A percentile compares a stretch with the other conserved stretches of the same genome.
phyloP scores from a whole-genome alignment of 2,888 invertebrate genomes.

The Meiosimyza platycephala region DNA sequence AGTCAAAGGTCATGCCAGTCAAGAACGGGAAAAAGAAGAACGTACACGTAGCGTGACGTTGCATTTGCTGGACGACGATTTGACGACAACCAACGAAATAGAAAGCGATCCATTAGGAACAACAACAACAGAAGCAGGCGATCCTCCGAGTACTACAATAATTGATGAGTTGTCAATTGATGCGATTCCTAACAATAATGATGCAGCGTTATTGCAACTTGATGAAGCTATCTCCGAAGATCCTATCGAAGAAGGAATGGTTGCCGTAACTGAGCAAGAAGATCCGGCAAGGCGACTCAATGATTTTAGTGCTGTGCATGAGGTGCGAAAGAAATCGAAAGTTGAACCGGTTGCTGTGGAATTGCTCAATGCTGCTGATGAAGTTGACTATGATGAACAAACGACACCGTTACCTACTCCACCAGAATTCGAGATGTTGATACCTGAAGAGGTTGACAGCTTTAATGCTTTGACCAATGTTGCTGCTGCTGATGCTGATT shows the following conservation, averaged over 20 bases:
- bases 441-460: conserved; percentile 11
- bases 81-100: neutral
- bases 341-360: conserved; percentile 59
- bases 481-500: conserved; percentile 45
- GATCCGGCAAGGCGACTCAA: neutral
- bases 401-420: conserved; percentile 46
- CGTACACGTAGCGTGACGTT: conserved; percentile 40
- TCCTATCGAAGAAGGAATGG: neutral
- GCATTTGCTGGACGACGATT: neutral
- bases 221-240: neutral
- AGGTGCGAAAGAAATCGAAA: conserved; percentile 58
- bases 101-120: too few species aligned
- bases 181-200: too few species aligned
- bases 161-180: neutral
- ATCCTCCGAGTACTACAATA: neutral
- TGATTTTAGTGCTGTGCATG: conserved; percentile 43
- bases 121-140: neutral
- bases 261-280: neutral
- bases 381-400: conserved; percentile 12
- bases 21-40: conserved; percentile 35
- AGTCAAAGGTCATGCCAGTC: neutral
- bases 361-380: conserved; percentile 12
- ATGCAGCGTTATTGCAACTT: neutral
- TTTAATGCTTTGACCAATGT: conserved; percentile 29
- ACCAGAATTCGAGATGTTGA: neutral